These are phyloP conservation scores for Sympetrum striolatum DNA, from an alignment of 2,888 invertebrate genomes.

Conservation along the genomic window DNA sequence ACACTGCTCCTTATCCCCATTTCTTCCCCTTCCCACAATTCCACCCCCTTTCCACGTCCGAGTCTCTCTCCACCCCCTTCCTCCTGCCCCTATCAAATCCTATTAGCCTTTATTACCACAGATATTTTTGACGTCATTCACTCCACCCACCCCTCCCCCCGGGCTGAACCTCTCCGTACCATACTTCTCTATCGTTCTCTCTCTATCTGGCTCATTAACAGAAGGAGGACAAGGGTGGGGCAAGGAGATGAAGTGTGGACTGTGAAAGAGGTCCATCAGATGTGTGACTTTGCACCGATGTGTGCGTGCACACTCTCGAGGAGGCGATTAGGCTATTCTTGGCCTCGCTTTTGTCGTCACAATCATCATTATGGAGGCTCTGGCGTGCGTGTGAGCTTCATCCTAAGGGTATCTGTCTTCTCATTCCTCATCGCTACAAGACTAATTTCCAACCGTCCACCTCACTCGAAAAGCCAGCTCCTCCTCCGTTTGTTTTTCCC, in stretches of 20 bases:
- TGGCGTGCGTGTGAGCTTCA: not conserved
- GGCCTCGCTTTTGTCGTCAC: constrained; percentile 31
- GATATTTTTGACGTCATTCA: constrained; percentile 43
- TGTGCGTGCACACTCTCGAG: constrained; percentile 5
- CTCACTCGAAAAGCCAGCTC: not conserved
- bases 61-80: not conserved
- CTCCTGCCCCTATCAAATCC: constrained; percentile 30
- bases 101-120: constrained; percentile 42
- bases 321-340: constrained; percentile 37
- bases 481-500: not conserved
- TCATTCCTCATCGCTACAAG: not conserved
- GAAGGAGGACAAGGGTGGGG: constrained; percentile 23
- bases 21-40: not conserved
- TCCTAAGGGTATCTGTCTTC: not conserved
- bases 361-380: constrained; percentile 23
- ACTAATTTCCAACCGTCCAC: not conserved
- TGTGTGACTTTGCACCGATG: not conserved
- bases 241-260: not conserved
- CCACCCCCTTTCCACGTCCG: not conserved
- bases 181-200: not conserved
- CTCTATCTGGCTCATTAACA: constrained; percentile 28
- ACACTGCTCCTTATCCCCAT: not conserved
- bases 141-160: constrained; percentile 3
- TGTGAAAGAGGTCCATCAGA: not conserved
- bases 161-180: not conserved